Conservation (phyloP, 2,797 vertebrate species). For the Orientallactaga sibirica region DNA sequence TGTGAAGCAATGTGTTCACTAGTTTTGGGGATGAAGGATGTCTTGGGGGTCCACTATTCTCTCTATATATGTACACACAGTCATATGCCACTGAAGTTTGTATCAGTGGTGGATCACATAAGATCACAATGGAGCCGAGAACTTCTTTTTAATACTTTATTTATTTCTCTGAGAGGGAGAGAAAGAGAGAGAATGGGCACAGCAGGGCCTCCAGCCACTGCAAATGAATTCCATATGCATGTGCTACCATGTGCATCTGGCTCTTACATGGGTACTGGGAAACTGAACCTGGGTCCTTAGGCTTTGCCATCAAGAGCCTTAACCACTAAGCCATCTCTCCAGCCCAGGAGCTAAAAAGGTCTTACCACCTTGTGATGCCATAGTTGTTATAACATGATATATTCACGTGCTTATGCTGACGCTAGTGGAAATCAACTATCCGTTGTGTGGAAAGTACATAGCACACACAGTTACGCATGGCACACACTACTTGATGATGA, state of each 20-base stretch:
- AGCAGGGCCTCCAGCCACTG: no score
- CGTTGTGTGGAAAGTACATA: neutral
- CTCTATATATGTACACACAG: rapidly evolving
- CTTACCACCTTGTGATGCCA: neutral
- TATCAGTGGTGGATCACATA: neutral
- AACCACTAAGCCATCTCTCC: no score
- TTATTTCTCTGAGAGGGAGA: no score
- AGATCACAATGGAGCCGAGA: neutral
- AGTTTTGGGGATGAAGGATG: neutral
- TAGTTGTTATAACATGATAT: neutral
- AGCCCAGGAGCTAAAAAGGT: neutral
- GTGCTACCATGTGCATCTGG: no score
- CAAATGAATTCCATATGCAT: no score
- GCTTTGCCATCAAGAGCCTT: no score
- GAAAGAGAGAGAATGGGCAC: no score
- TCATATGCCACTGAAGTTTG: neutral
- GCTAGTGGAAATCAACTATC: neutral
- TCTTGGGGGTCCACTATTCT: neutral
- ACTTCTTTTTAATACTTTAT: no score
- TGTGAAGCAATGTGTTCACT: neutral
- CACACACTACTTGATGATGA: no score
- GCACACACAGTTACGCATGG: neutral
- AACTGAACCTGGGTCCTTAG: no score
- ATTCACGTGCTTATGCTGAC: neutral
- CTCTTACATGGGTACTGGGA: no score